Conservation (phyloP, 2,113 vertebrate genomes). For the Microtus oregoni region DNA sequence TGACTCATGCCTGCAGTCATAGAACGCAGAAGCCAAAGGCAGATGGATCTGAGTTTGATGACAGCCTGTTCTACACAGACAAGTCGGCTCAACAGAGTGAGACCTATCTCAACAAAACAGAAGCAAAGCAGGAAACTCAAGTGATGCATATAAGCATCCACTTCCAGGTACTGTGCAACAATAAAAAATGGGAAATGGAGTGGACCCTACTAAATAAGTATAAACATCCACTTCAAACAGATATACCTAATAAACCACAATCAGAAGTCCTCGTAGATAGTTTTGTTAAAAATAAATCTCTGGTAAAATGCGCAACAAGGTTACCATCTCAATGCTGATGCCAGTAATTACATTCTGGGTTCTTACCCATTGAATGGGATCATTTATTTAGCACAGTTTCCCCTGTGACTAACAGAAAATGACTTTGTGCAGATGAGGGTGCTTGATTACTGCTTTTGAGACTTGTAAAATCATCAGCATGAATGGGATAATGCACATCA, state of each 20-base stretch:
- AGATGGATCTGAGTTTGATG: neutral
- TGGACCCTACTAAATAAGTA: neutral
- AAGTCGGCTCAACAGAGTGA: neutral
- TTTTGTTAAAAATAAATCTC: constrained; percentile 39
- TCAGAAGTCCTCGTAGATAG: neutral
- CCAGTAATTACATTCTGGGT: constrained; percentile 23
- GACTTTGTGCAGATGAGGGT: neutral
- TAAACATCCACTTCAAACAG: neutral
- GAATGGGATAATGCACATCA: neutral
- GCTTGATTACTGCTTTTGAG: constrained; percentile 16
- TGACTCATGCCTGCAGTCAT: neutral
- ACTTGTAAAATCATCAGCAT: constrained; percentile 25
- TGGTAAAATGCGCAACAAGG: neutral
- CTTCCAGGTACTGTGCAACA: neutral
- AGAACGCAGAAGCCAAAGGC: neutral
- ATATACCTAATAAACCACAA: neutral
- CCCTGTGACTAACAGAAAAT: constrained; percentile 48
- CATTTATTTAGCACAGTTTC: constrained; percentile 55
- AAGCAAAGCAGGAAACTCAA: neutral
- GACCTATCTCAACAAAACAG: neutral
- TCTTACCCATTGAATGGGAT: constrained; percentile 20
- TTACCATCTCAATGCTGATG: constrained; percentile 43
- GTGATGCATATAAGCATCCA: neutral
- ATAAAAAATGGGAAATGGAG: neutral
- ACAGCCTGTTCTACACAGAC: neutral